A percentile compares a stretch with the other conserved stretches of the same genome.
Conservation (phyloP, 2,797 vertebrate species). For the Myotis myotis region DNA sequence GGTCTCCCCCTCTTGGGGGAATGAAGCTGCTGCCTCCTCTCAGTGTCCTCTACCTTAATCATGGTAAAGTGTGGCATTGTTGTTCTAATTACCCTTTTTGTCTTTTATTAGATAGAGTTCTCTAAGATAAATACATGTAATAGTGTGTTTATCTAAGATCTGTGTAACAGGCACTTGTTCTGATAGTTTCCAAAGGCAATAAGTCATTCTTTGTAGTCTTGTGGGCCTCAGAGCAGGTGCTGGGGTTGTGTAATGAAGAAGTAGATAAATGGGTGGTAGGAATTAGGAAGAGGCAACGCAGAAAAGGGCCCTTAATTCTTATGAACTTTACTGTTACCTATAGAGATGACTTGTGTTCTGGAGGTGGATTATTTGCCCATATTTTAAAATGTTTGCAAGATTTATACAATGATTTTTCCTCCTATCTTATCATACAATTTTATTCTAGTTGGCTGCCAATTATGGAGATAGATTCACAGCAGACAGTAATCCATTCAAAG, state of each 20-base stretch:
- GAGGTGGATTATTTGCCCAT: not conserved
- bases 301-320: not conserved
- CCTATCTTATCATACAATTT: not conserved
- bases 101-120: no score
- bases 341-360: not conserved
- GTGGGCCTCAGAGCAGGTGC: not conserved
- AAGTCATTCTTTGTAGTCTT: not conserved
- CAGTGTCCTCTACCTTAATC: no score
- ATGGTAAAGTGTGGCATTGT: no score
- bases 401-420: not conserved
- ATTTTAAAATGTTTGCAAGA: not conserved
- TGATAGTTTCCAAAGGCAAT: not conserved
- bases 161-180: not conserved
- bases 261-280: not conserved
- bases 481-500: not conserved
- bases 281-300: not conserved
- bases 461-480: not conserved
- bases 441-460: not conserved
- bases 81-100: no score
- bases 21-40: conserved; percentile 51
- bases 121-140: not conserved
- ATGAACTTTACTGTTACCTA: not conserved
- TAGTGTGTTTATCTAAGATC: not conserved
- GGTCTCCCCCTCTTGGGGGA: conserved; percentile 12
- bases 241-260: not conserved